phyloP scores from a whole-genome alignment of 2,797 vertebrate genomes.

The Sebastes vulpes region DNA sequence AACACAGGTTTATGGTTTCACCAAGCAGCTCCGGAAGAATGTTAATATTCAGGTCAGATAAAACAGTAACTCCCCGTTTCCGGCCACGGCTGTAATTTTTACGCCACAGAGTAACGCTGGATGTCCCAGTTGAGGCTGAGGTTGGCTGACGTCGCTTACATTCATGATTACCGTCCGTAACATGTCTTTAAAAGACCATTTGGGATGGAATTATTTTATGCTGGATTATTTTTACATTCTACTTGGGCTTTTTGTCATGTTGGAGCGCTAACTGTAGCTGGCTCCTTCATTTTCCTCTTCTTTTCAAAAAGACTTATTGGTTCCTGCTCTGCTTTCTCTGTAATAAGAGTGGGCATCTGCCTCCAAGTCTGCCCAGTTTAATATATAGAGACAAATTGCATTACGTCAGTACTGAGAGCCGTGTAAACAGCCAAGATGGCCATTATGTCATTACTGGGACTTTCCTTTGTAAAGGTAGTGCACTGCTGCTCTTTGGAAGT shows the following conservation, averaged over 20 bases:
- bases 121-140: slow-evolving; percentile 56
- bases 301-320: slow-evolving; percentile 31
- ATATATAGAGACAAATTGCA: slow-evolving; percentile 62
- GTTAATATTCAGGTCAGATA: slow-evolving; percentile 77
- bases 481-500: neutral
- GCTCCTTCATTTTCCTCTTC: slow-evolving; percentile 56
- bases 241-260: slow-evolving; percentile 47
- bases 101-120: slow-evolving; percentile 63
- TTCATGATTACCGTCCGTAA: slow-evolving; percentile 63
- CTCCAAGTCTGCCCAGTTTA: slow-evolving; percentile 52
- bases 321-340: slow-evolving; percentile 50
- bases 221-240: slow-evolving; percentile 73
- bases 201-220: slow-evolving; percentile 69
- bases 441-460: slow-evolving; percentile 20
- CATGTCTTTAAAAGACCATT: slow-evolving; percentile 78
- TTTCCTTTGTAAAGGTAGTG: slow-evolving; percentile 27
- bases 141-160: slow-evolving; percentile 59
- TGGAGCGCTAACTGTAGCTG: slow-evolving; percentile 34
- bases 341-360: slow-evolving; percentile 61
- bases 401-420: slow-evolving; percentile 45
- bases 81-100: slow-evolving; percentile 69
- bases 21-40: slow-evolving; percentile 62
- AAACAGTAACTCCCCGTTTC: slow-evolving; percentile 63
- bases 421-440: slow-evolving; percentile 42
- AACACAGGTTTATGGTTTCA: slow-evolving; percentile 52